Percentiles rank a stretch among this genome's conserved stretches.
These are phyloP conservation scores for Antitype chi DNA, from an alignment of 2,888 invertebrate species.

Conservation along the genomic window DNA sequence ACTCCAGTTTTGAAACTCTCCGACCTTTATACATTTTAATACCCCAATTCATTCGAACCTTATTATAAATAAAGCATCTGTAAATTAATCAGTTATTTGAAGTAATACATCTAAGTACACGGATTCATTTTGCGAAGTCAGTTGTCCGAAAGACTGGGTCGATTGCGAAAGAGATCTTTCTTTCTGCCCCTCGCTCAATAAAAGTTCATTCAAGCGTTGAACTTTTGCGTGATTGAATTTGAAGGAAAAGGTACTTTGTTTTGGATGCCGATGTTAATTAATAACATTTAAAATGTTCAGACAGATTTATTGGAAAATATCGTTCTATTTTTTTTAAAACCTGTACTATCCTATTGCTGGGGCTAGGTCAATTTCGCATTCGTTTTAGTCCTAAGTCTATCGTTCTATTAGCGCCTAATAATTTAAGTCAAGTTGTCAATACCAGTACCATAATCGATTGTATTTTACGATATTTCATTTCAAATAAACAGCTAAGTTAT, in stretches of 20 bases:
- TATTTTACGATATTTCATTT: conserved; percentile 41
- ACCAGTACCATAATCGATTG: conserved; percentile 29
- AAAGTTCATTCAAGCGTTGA: conserved; percentile 65
- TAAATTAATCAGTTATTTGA: conserved; percentile 54
- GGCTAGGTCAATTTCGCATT: too few relatives aligned
- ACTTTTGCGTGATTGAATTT: conserved; percentile 68
- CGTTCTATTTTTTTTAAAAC: too few relatives aligned
- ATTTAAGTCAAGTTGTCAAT: conserved; percentile 8
- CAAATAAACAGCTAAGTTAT: conserved; percentile 29
- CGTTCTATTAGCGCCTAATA: neutral
- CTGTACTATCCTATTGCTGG: too few relatives aligned
- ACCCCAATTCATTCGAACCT: conserved; percentile 37
- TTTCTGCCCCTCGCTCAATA: conserved; percentile 58
- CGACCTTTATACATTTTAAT: conserved; percentile 35
- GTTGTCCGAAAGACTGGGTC: conserved; percentile 58
- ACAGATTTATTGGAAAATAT: conserved; percentile 4
- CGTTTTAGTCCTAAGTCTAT: too few relatives aligned
- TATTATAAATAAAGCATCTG: conserved; percentile 39
- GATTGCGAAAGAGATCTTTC: conserved; percentile 59
- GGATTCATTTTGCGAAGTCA: conserved; percentile 58
- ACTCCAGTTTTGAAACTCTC: conserved; percentile 13
- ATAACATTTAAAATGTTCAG: conserved; percentile 12
- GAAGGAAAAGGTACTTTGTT: conserved; percentile 50
- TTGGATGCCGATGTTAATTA: conserved; percentile 43
- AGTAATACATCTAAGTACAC: conserved; percentile 51